Base-by-base conservation (phyloP, 2,797 vertebrate genomes). In the Anabacerthia variegaticeps region DNA sequence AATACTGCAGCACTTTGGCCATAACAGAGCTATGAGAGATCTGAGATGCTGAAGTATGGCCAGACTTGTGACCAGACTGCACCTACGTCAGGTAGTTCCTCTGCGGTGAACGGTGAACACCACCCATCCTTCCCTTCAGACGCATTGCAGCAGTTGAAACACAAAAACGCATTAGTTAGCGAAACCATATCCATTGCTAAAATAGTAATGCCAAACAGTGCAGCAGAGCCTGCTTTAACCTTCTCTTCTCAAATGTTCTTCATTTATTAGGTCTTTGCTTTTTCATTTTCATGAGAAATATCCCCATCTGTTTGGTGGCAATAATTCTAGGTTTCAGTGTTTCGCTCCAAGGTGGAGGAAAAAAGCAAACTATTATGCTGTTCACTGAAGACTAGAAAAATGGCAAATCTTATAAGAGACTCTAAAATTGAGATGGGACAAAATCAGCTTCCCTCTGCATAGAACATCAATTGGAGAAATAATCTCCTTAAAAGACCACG, bases 331-430 rank as follows among this genome's bases (percentile, higher is more conserved):
- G 72, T 90, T 88, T 91, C 84, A 78, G 65, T 37, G 54, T 89
- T 95, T 90, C 2, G 6, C 86, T 94, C 69, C 96, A 95, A 94
- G 91, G 92, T 95, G 89, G 95, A 89, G 65, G 22, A 66, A 93
- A 78, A 82, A 92, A 87, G 32, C 54, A 85, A 83, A 94, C 80
- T 73, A 81, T 93, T 94, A 92, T 67, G 76, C 82, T 92, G 55
- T 76, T 95, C 92, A 79, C 49, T 67, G 89, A 95, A 78, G 73
- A 77, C 65, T 67, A 95, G 67, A 92, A 89, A 95, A 91, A 94
- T 71, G 62, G 62, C 30, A 94, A 69, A 77, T 83, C 44, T 73
- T 73, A 56, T 73, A 94, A 89, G 68, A 89, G 81, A 89, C 41
- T 61, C 27, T 43, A 63, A 90, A 56, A 89, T 2, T 85, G 55